Conservation (phyloP, 92 coral and sea anemone species). For the Galaxea fascicularis region DNA sequence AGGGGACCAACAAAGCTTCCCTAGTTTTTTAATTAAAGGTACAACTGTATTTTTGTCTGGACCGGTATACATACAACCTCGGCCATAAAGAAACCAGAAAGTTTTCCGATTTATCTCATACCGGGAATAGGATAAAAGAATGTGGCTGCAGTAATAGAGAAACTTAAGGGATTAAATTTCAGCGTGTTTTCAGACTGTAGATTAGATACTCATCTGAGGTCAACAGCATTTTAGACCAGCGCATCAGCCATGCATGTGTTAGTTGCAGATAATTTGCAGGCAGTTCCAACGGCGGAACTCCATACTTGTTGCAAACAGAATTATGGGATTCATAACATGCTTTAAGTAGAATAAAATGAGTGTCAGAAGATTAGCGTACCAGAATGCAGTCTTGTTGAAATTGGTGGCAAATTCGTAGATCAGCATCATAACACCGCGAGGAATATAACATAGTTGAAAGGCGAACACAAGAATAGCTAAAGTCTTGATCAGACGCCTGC, state of each 20-base stretch:
- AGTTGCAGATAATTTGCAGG: slow-evolving; percentile 31
- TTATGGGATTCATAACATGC: slow-evolving; percentile 79
- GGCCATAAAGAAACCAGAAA: background rate
- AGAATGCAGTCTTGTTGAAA: slow-evolving; percentile 11
- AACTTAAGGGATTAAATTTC: background rate
- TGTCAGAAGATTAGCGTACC: slow-evolving; percentile 56
- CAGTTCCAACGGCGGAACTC: slow-evolving; percentile 68
- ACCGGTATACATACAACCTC: background rate
- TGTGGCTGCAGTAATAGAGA: background rate
- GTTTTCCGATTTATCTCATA: background rate
- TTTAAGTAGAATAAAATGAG: slow-evolving; percentile 78
- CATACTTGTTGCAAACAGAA: slow-evolving; percentile 79
- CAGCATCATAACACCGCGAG: slow-evolving; percentile 80
- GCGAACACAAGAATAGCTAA: slow-evolving; percentile 66
- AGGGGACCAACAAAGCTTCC: background rate
- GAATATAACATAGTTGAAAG: slow-evolving; percentile 84
- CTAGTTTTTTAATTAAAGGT: background rate
- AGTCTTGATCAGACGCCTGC: slow-evolving; percentile 77
- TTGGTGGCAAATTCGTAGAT: slow-evolving; percentile 52
- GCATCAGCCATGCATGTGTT: background rate
- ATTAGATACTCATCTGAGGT: background rate
- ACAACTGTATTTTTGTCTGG: background rate
- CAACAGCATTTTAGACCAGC: background rate
- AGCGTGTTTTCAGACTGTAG: background rate
- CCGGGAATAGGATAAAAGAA: background rate